Base-by-base conservation (phyloP, 2,888 invertebrate species). In the Oscheius sp. region DNA sequence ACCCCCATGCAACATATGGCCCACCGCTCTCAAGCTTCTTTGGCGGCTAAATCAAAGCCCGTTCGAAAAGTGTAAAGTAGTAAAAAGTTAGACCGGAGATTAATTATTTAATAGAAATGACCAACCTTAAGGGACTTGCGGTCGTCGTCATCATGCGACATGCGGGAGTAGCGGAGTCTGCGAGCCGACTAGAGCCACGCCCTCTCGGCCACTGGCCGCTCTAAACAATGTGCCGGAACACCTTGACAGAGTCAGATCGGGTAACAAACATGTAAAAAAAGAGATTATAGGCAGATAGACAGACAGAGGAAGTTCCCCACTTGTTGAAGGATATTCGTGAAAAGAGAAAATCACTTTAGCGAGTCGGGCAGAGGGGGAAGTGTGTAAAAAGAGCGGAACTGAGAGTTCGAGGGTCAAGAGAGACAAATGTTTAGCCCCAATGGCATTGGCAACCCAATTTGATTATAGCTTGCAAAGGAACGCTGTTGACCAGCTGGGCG, bases 191-290 rank as follows among this genome's bases (percentile, higher is more conserved):
- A 49, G 66, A 43, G 45, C 66, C 66, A 13, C 63, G 63, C 52
- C 66, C 66, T 49, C 66, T 66, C 66, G 66, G 49, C 66, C 66
- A 66, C 66, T 66, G 66, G 66, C 66, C 52, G 66, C 66, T 49
- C 66, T 66, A 66, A 66, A 66, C 66, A 66, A 66, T 66, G 66
- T 52, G 66, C 66, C 66, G 66, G 66, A 66, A 66, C 66, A 66
- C 66, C 66, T 66, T 52, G 13, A 29, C 58, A 27, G 21, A n/a
- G 18, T 55, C 55, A 23, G n/a, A 41, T 23, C 61, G 41, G 21
- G 25, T 43, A 43, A 43, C 61, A 61, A 61, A 41, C 61, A 41
- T 61, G 61, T 61, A 41, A 61, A n/a, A 13, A 61, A 7, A 5
- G 25, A 5, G 25, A 55, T n/a, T 49, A 3, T 13, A 23, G 23